phyloP scores from a whole-genome alignment of 1,140 invertebrate genomes.

The Phthorimaea operculella region DNA sequence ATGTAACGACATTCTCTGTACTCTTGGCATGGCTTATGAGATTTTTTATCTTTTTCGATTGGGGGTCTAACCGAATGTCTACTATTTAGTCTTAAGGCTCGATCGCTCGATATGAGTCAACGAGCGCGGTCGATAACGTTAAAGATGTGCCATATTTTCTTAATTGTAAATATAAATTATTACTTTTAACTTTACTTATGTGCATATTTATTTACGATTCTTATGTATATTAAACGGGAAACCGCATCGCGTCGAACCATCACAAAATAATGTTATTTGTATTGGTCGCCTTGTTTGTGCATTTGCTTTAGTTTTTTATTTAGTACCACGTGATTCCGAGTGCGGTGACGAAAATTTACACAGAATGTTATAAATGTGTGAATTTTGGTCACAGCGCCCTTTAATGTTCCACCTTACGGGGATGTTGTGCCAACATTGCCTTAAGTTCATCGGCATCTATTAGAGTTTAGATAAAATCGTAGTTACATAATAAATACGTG shows the following conservation, averaged over 20 bases:
- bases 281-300: constrained; percentile 49
- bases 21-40: neutral
- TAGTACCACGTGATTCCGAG: constrained; percentile 25
- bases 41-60: neutral
- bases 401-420: neutral
- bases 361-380: neutral
- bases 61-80: constrained; percentile 2
- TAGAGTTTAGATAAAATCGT: constrained; percentile 1
- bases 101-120: constrained; percentile 26
- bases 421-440: constrained; percentile 12
- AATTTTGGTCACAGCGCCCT: neutral
- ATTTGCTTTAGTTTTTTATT: constrained; percentile 61
- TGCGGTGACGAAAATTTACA: neutral
- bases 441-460: constrained; percentile 2
- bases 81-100: constrained; percentile 29
- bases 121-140: constrained; percentile 49
- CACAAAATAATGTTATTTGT: constrained; percentile 40
- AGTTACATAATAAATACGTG: neutral
- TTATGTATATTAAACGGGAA: constrained; percentile 44
- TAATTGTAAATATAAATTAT: constrained; percentile 67
- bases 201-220: constrained; percentile 61
- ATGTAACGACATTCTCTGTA: neutral
- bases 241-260: constrained; percentile 42
- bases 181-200: constrained; percentile 54
- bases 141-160: constrained; percentile 67